Conservation (phyloP, 2,888 invertebrate species). For the Drosophila ustulata region DNA sequence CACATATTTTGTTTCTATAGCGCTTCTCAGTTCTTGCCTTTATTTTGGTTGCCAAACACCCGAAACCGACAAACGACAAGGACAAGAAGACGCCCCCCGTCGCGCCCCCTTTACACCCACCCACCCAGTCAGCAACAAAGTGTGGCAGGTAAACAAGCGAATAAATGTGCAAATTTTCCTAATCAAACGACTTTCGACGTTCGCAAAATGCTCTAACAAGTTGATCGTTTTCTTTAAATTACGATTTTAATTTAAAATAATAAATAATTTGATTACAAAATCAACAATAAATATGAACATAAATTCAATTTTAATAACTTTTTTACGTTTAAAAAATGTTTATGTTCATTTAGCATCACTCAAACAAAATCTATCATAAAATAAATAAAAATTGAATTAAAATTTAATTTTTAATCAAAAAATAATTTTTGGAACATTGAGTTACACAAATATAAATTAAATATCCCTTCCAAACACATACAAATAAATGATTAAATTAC, state of each 20-base stretch:
- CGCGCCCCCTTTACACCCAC: background rate
- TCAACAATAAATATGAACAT: too few species aligned
- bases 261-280: too few species aligned
- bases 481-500: too few species aligned
- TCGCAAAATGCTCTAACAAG: slow-evolving; percentile 32
- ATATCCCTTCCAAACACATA: too few species aligned
- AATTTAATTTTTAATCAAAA: too few species aligned
- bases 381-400: too few species aligned
- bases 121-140: background rate
- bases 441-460: too few species aligned
- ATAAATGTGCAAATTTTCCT: slow-evolving; percentile 54
- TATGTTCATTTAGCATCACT: too few species aligned
- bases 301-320: too few species aligned
- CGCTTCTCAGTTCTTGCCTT: slow-evolving; percentile 54
- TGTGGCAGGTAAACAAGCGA: slow-evolving; percentile 38
- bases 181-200: slow-evolving; percentile 1
- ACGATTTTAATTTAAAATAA: background rate
- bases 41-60: slow-evolving; percentile 71
- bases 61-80: slow-evolving; percentile 66
- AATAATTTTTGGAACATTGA: too few species aligned
- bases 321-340: too few species aligned
- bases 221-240: background rate
- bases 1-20: slow-evolving; percentile 77
- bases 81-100: slow-evolving; percentile 48
- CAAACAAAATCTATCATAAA: too few species aligned